Conservation (phyloP, 2,888 invertebrate species). For the Rapana venosa region DNA sequence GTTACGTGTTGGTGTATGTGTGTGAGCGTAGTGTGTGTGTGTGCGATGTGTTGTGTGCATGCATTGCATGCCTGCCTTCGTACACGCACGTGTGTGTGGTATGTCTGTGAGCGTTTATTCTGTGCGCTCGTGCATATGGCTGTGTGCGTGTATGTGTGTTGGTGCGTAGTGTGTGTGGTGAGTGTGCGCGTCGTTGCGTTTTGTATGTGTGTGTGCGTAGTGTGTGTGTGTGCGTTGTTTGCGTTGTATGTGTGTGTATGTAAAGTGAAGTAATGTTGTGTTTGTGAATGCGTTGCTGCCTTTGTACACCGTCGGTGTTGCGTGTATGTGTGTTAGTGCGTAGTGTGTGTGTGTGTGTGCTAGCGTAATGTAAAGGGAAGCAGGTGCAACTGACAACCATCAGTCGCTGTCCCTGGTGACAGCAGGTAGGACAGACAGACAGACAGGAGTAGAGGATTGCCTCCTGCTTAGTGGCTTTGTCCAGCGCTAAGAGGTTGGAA, state of each 20-base stretch:
- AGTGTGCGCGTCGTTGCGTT: not conserved
- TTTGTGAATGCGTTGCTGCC: conserved; percentile 1
- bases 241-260: conserved; percentile 25
- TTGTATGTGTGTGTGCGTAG: not conserved
- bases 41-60: not conserved
- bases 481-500: not conserved
- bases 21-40: not conserved
- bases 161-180: not conserved
- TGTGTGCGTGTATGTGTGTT: not conserved
- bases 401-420: no score
- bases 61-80: not conserved
- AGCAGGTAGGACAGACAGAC: no score
- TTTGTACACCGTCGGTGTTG: not conserved
- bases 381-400: not conserved
- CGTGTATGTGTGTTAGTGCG: not conserved
- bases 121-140: not conserved
- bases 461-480: no score
- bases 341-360: conserved; percentile 29
- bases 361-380: conserved; percentile 15
- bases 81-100: not conserved
- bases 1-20: not conserved
- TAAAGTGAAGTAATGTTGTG: not conserved
- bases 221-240: conserved; percentile 27
- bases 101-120: no score
- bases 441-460: not conserved